Evolutionary conservation across 2,113 vertebrate genomes (phyloP).

Genomic region (Hippocampus abdominalis): DNA sequence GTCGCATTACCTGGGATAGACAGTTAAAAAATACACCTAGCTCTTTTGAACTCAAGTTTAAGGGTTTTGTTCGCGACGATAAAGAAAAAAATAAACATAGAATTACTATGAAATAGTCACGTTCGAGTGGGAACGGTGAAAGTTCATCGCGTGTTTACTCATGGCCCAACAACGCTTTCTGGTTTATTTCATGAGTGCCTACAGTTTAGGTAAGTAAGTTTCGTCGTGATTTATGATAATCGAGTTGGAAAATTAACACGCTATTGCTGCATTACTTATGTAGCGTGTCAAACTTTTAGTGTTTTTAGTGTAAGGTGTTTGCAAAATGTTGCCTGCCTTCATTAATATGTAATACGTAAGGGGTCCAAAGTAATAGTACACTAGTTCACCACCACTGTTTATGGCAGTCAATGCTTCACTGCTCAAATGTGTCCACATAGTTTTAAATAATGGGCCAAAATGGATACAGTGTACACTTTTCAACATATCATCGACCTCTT

Average conservation of each 20-base stretch:
- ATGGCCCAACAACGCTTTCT: slow-evolving; percentile 20
- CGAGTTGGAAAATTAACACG: neutral
- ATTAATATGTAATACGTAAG: neutral
- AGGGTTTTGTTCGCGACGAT: neutral
- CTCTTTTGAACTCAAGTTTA: neutral
- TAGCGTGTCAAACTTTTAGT: neutral
- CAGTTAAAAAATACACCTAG: neutral
- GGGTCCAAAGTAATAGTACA: neutral
- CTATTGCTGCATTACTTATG: neutral
- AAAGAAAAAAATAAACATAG: neutral
- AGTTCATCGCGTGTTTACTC: neutral
- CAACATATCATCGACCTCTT: too few species aligned
- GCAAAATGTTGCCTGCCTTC: neutral
- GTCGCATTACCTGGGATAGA: neutral
- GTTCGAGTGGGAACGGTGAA: neutral
- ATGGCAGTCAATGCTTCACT: neutral
- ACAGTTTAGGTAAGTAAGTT: slow-evolving; percentile 36
- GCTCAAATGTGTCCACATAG: neutral
- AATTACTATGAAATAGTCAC: neutral
- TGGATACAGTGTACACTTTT: neutral
- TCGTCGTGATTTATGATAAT: neutral
- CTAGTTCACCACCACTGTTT: neutral
- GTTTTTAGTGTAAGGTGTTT: neutral
- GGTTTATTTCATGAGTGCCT: accelerated
- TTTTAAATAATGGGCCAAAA: neutral